Evolutionary conservation across 2,888 invertebrate species (phyloP).

Genomic region (Cephus sareptanus): DNA sequence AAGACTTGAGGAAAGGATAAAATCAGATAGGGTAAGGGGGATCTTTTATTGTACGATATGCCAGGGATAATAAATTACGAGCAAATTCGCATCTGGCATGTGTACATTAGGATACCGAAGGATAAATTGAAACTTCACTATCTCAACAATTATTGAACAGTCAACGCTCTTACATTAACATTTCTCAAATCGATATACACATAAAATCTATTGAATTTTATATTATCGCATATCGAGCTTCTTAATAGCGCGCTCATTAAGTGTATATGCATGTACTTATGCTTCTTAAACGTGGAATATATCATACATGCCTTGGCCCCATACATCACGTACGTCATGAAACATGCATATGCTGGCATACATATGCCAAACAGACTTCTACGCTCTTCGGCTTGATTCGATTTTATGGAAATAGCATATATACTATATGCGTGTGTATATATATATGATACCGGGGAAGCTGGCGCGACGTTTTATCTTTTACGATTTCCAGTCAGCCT

Average conservation of each 20-base stretch:
- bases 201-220: background rate
- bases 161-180: background rate
- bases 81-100: background rate
- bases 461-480: constrained; percentile 41
- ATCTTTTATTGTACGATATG: constrained; percentile 1
- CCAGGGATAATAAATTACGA: background rate
- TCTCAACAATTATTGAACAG: background rate
- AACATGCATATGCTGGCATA: background rate
- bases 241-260: background rate
- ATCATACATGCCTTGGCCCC: background rate
- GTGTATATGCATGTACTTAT: background rate
- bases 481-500: constrained; percentile 45
- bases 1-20: background rate
- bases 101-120: background rate
- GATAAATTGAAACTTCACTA: background rate
- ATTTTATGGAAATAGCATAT: background rate
- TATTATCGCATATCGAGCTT: background rate
- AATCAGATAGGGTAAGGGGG: background rate
- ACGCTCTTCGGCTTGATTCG: background rate
- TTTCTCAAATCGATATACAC: background rate
- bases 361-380: background rate
- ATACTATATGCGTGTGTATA: background rate
- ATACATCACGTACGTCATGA: background rate
- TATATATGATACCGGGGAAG: background rate
- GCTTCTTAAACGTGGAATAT: constrained; percentile 8